Percentiles rank a stretch among this genome's conserved stretches.
phyloP scores from a whole-genome alignment of 2,888 invertebrate genomes.

The Pelosia muscerda region DNA sequence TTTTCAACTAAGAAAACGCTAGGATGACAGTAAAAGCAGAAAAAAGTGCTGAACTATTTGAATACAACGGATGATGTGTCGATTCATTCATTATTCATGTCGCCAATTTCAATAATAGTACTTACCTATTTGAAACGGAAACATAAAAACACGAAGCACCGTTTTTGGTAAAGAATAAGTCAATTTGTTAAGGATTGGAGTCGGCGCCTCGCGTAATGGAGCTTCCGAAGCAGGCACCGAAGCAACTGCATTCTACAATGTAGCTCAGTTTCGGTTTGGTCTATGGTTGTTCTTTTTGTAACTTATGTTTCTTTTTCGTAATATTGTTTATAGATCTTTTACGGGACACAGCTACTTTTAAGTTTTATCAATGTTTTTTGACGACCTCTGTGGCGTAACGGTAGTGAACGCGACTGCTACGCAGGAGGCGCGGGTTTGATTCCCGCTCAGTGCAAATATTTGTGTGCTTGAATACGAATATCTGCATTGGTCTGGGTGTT shows the following conservation, averaged over 20 bases:
- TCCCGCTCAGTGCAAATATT: too few species aligned
- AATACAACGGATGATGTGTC: neutral
- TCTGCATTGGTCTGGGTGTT: too few species aligned
- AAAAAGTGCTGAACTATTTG: neutral
- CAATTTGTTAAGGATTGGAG: slow-evolving; percentile 47
- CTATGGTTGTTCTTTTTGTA: neutral
- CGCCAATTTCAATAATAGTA: slow-evolving; percentile 3
- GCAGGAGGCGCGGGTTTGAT: too few species aligned
- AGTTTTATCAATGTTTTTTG: neutral
- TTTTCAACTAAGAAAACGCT: too few species aligned
- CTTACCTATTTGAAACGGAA: slow-evolving; percentile 22
- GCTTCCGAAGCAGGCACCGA: slow-evolving; percentile 48
- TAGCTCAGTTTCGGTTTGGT: neutral
- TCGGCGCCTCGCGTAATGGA: slow-evolving; percentile 53
- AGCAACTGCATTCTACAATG: slow-evolving; percentile 37
- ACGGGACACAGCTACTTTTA: neutral
- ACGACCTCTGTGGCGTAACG: too few species aligned
- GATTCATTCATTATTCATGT: neutral
- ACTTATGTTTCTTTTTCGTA: neutral
- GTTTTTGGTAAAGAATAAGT: slow-evolving; percentile 44
- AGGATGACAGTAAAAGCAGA: too few species aligned
- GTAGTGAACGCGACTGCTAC: too few species aligned
- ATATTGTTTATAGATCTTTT: neutral
- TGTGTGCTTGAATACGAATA: too few species aligned
- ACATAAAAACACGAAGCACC: slow-evolving; percentile 33